Base-by-base conservation (phyloP, 1,140 invertebrate species). In the Drosophila pandora region DNA sequence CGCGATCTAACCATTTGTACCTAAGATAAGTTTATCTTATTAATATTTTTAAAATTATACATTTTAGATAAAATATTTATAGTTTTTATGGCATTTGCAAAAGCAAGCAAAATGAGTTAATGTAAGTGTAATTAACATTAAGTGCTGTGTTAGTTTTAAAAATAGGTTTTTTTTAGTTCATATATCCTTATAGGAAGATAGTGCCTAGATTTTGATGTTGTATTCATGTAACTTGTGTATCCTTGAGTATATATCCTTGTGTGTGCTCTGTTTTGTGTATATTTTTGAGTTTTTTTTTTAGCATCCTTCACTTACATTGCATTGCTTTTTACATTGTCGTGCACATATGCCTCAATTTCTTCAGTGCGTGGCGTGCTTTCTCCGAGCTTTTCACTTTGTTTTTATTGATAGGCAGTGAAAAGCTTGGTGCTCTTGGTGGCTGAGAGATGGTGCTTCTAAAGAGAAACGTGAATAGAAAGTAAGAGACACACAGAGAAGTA, bases 1-100 rank as follows among this genome's bases (percentile, higher is more conserved):
- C 93, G 41, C 92, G 92, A 88, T 97, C 96, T 55, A 97, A 80
- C 93, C 94, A 96, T 92, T 94, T 95, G 87, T 97, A 97, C 95
- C 96, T 97, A 77, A 3, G 57, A 67, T 45, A 5, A 5, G 23
- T 2, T 1, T 2, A 12, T 30, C 17, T 52, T 2, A 22, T 48
- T 21, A 9, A 39, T 10, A 17, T 17, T 17, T 17, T 17, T 17
- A 17, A 17, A 0, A 17, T 17, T 12, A 34, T 1, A 23, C 8
- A 25, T 17, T 7, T 4, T 4, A n/a, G 41, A 1, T 0, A n/a
- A 21, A 5, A 9, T n/a, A 12, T 17, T 6, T 25, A 1, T 23
- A n/a, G 9, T 12, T 43, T 43, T 30, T 56, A 9, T 8, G 8
- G 37, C 23, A 55, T 23, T 53, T 12, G 47, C 52, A 56, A 7